These are phyloP conservation scores for Varecia variegata DNA, from an alignment of 2,797 vertebrate genomes.

Conservation along the genomic window DNA sequence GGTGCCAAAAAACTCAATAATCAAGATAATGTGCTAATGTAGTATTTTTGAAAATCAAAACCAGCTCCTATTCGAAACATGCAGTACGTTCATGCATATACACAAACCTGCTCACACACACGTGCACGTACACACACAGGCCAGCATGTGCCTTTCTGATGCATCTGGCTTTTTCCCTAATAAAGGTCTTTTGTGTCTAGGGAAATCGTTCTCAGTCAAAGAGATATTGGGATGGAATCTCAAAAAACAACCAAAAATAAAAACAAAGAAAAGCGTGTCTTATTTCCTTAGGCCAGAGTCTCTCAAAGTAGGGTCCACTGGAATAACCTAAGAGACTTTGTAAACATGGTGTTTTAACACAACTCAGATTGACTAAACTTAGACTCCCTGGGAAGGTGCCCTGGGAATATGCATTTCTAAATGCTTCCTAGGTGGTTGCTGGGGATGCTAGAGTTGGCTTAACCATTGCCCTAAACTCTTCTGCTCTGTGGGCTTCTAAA, in stretches of 20 bases:
- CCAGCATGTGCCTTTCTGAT: background rate
- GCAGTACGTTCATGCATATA: background rate
- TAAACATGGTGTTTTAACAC: background rate
- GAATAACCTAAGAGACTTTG: background rate
- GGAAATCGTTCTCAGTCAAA: constrained; percentile 8
- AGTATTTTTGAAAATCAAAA: background rate
- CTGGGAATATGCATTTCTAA: background rate
- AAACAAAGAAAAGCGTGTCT: background rate
- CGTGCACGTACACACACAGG: rapidly evolving
- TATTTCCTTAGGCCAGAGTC: background rate
- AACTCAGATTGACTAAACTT: background rate
- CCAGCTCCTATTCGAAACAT: background rate
- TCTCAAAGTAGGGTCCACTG: background rate
- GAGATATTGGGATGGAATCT: background rate
- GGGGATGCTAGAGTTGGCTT: background rate
- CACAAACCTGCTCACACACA: background rate
- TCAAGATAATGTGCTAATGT: background rate
- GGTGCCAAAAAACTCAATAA: background rate
- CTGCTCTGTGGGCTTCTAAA: background rate
- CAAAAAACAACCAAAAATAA: background rate
- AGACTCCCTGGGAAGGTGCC: background rate
- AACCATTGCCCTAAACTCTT: background rate
- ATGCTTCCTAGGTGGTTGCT: background rate
- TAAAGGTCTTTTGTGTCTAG: background rate
- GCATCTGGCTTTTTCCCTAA: background rate